These are phyloP conservation scores for Copidosoma aretas DNA, from an alignment of 2,888 invertebrate species.

Conservation along the genomic window DNA sequence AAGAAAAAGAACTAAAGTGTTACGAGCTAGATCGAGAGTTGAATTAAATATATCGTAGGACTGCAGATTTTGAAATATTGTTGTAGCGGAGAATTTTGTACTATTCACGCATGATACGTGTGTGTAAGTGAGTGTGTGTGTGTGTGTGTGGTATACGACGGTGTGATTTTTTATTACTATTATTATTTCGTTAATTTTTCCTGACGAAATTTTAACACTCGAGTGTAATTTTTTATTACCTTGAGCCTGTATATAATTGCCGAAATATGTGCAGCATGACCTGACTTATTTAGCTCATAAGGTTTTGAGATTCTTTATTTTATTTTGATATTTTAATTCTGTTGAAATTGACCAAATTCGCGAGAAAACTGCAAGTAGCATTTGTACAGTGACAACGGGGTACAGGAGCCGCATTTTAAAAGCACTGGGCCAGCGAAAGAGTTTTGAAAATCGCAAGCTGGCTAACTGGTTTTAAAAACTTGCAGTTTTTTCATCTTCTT, in stretches of 20 bases:
- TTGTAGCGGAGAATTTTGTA: constrained; percentile 17
- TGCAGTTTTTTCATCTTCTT: background rate
- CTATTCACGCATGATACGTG: background rate
- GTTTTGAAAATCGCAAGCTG: background rate
- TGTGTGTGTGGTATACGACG: background rate
- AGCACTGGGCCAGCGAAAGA: background rate
- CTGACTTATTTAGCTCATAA: constrained; percentile 21
- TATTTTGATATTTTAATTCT: constrained; percentile 38
- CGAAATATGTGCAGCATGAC: constrained; percentile 27
- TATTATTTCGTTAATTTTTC: constrained; percentile 4
- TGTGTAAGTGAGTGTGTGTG: too few relatives aligned
- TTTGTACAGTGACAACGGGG: too few relatives aligned
- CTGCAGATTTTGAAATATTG: constrained; percentile 12
- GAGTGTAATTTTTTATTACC: constrained; percentile 8
- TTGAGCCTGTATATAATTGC: constrained; percentile 21
- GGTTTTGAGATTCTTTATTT: constrained; percentile 31
- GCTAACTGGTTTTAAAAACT: background rate
- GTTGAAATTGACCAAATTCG: constrained; percentile 27
- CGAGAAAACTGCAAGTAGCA: background rate
- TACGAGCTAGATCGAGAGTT: constrained; percentile 25
- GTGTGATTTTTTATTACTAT: constrained; percentile 19
- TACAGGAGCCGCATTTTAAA: too few relatives aligned
- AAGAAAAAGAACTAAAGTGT: constrained; percentile 13
- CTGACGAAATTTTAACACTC: background rate
- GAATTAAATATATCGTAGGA: constrained; percentile 16